Conservation (phyloP, 2,113 vertebrate species). For the Poecilia latipinna region DNA sequence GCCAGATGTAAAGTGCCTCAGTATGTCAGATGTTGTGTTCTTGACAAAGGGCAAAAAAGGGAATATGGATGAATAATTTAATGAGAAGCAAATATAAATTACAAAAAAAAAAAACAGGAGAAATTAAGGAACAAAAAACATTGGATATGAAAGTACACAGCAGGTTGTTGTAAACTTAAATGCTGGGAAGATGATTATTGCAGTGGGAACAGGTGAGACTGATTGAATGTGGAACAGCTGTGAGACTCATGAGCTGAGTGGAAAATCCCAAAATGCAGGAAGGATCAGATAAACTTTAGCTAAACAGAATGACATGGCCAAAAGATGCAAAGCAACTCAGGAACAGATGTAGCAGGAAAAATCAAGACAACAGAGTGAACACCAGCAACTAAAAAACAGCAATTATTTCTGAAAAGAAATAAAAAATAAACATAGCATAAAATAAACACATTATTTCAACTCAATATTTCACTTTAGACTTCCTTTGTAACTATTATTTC, state of each 20-base stretch:
- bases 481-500: not conserved
- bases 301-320: not conserved
- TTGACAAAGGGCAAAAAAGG: too few species aligned
- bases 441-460: not conserved
- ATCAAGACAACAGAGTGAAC: not conserved
- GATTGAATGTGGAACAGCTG: not conserved
- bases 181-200: not conserved
- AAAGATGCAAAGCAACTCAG: not conserved
- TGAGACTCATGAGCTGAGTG: not conserved
- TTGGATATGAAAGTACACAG: not conserved
- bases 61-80: too few species aligned
- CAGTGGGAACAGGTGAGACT: not conserved
- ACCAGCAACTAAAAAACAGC: not conserved
- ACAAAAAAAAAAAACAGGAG: too few species aligned
- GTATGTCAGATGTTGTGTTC: too few species aligned
- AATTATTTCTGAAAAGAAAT: not conserved
- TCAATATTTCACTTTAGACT: not conserved
- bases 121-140: too few species aligned
- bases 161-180: not conserved
- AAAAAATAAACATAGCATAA: not conserved
- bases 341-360: too few species aligned
- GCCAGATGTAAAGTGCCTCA: too few species aligned
- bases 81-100: too few species aligned
- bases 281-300: not conserved
- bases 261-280: not conserved